These are phyloP conservation scores for Drosophila jambulina DNA, from an alignment of 1,140 invertebrate genomes.

Conservation along the genomic window DNA sequence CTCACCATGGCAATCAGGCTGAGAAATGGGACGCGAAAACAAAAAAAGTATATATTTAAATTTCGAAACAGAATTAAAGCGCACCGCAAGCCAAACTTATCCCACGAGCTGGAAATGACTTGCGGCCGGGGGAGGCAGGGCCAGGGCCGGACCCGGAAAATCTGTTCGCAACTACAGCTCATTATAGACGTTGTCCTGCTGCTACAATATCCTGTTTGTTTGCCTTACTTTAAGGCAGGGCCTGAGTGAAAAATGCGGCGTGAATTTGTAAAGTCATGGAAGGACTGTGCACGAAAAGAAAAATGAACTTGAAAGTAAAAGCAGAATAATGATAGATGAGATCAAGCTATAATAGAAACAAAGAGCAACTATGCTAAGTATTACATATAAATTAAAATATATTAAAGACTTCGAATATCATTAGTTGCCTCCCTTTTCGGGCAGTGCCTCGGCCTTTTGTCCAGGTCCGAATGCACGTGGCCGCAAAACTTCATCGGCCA, in stretches of 20 bases:
- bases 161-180: conserved; percentile 77
- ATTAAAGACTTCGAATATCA: not conserved
- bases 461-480: conserved; percentile 38
- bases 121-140: conserved; percentile 1
- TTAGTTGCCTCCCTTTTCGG: not conserved
- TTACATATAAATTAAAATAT: not conserved
- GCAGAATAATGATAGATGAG: not conserved
- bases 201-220: conserved; percentile 33
- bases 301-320: not conserved
- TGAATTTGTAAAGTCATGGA: conserved; percentile 66
- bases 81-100: conserved; percentile 36
- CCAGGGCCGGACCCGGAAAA: conserved; percentile 26
- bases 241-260: conserved; percentile 20
- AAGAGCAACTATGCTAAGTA: no score
- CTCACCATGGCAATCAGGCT: conserved; percentile 59
- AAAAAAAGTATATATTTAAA: conserved; percentile 60
- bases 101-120: conserved; percentile 49
- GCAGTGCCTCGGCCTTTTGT: conserved; percentile 10
- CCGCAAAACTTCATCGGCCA: conserved; percentile 45
- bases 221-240: conserved; percentile 63
- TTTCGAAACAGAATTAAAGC: conserved; percentile 66
- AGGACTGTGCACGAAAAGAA: conserved; percentile 16
- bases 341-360: no score
- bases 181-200: conserved; percentile 59
- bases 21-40: conserved; percentile 27